Conservation (phyloP, 2,797 vertebrate genomes). For the Tiaroga cobitis region DNA sequence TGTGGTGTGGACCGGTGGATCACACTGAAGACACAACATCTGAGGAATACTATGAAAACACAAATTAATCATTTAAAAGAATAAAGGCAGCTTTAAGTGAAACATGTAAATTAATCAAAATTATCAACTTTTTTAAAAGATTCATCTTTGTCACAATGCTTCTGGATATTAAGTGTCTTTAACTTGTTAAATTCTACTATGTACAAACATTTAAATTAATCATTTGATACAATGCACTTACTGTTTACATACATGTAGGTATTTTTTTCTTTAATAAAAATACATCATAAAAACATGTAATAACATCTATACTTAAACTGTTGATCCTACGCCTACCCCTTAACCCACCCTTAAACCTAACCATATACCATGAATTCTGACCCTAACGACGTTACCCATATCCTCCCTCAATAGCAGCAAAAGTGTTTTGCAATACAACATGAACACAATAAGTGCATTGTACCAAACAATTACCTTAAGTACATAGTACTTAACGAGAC, state of each 20-base stretch:
- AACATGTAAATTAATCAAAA: not conserved
- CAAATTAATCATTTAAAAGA: not conserved
- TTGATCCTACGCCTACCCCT: not conserved
- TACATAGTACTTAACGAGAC: not conserved
- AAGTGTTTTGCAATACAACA: not conserved
- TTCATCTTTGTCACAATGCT: not conserved
- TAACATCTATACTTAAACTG: not conserved
- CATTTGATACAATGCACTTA: not conserved
- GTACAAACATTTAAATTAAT: not conserved
- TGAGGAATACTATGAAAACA: conserved; percentile 82
- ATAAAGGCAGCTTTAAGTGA: not conserved
- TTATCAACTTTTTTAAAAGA: not conserved
- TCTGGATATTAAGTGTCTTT: not conserved
- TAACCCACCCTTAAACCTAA: not conserved
- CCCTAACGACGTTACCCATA: not conserved
- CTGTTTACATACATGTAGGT: not conserved
- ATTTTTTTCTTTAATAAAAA: not conserved
- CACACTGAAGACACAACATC: conserved; percentile 85
- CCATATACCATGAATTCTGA: not conserved
- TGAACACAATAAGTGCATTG: not conserved
- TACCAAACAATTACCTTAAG: not conserved
- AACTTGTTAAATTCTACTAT: not conserved
- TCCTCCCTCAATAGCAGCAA: not conserved
- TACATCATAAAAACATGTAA: not conserved
- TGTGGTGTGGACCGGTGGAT: conserved; percentile 82